Evolutionary conservation across 2,888 invertebrate genomes (phyloP).

Genomic region (Metalampra italica): DNA sequence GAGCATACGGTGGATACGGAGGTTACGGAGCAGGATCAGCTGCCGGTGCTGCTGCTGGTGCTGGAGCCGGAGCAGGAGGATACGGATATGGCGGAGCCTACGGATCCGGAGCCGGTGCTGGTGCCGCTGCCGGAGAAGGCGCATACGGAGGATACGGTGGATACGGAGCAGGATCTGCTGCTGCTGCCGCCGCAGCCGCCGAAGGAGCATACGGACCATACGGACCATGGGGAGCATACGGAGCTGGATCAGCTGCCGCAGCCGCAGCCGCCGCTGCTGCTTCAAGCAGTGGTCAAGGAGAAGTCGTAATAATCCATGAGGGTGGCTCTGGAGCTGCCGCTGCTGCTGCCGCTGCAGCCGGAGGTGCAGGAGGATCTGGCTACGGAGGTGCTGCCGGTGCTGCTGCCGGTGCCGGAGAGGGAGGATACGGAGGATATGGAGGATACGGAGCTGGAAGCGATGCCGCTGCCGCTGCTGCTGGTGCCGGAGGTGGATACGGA

Average conservation of each 20-base stretch:
- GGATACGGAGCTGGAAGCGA: neutral
- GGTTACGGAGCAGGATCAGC: neutral
- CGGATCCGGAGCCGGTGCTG: neutral
- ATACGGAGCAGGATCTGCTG: neutral
- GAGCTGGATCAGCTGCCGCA: neutral
- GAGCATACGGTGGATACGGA: conserved; percentile 4
- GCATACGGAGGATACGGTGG: neutral
- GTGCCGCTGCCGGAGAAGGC: conserved; percentile 1
- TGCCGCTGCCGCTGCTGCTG: conserved; percentile 1
- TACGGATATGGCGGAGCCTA: neutral
- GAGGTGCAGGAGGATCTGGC: neutral
- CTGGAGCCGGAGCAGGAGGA: neutral
- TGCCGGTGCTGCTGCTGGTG: neutral
- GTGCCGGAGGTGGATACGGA: neutral
- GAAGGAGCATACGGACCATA: conserved; percentile 3
- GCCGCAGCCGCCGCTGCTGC: neutral
- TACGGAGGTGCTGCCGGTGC: neutral
- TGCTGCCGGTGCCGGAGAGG: neutral
- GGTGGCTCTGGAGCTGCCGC: no score
- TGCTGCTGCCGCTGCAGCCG: neutral
- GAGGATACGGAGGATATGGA: conserved; percentile 2
- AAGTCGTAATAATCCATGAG: no score
- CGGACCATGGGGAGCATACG: neutral
- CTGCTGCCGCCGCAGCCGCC: no score
- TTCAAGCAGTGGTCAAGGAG: no score